These are phyloP conservation scores for Willowsia nigromaculata DNA, from an alignment of 2,888 invertebrate species.

Conservation along the genomic window DNA sequence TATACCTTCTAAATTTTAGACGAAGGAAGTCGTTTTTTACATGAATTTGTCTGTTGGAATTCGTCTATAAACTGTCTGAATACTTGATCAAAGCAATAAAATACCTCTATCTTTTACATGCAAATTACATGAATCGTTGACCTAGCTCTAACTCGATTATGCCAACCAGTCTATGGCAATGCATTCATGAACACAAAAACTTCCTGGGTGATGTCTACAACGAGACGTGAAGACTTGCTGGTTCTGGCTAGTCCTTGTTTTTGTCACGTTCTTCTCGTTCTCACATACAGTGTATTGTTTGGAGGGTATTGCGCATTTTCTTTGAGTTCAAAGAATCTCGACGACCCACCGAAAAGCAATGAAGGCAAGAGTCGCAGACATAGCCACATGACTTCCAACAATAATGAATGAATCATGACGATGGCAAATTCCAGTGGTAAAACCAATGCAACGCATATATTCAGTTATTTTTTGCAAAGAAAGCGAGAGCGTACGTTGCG, in stretches of 20 bases:
- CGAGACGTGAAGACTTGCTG: background rate
- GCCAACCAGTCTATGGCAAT: background rate
- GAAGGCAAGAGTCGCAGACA: background rate
- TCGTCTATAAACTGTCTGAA: too few relatives aligned
- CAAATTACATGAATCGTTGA: conserved; percentile 35
- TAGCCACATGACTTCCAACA: background rate
- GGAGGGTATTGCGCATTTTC: conserved; percentile 14
- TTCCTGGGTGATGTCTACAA: background rate
- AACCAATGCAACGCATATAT: background rate
- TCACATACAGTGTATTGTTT: background rate
- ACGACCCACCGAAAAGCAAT: background rate
- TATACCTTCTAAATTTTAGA: too few relatives aligned
- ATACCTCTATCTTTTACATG: background rate
- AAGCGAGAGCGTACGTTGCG: background rate
- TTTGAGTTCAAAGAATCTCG: conserved; percentile 10
- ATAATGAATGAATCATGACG: background rate
- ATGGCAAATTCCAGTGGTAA: background rate
- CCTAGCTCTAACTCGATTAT: conserved; percentile 7
- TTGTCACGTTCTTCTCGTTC: background rate
- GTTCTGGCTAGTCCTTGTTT: background rate
- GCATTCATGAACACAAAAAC: background rate
- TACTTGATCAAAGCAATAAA: background rate
- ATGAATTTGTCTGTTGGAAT: too few relatives aligned
- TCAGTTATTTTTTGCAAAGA: background rate
- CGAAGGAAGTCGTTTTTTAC: too few relatives aligned